Percentiles rank a stretch among this genome's conserved stretches.
Conservation (phyloP, 2,797 vertebrate genomes). For the Gallinago solitaria region DNA sequence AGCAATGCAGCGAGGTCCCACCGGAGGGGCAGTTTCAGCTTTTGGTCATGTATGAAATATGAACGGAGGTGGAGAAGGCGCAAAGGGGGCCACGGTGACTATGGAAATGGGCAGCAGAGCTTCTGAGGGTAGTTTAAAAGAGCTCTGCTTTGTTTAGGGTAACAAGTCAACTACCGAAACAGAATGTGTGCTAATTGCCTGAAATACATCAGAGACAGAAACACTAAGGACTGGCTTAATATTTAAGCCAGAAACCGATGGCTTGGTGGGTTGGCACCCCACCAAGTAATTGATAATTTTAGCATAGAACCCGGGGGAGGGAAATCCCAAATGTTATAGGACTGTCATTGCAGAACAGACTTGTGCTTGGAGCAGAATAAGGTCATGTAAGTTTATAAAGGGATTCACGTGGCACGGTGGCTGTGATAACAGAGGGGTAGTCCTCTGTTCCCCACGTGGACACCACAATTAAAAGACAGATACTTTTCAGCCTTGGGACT, state of each 20-base stretch:
- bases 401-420: not conserved
- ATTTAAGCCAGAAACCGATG: not conserved
- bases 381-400: not conserved
- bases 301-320: not conserved
- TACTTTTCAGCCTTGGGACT: not conserved
- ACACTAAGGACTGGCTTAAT: not conserved
- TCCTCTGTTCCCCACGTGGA: not conserved
- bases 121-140: not conserved
- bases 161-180: not conserved
- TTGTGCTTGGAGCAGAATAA: not conserved
- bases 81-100: not conserved
- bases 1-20: not conserved
- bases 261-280: not conserved
- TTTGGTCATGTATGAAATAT: not conserved
- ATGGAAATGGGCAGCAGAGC: not conserved
- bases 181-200: not conserved
- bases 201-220: not conserved
- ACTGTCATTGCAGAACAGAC: not conserved
- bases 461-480: not conserved
- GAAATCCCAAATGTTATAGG: not conserved
- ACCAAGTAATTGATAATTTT: not conserved
- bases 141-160: not conserved
- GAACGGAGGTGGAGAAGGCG: not conserved
- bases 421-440: not conserved
- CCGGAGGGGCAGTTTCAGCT: not conserved